Percentiles rank a stretch among this genome's conserved stretches.
These are phyloP conservation scores for Drosophila ustulata DNA, from an alignment of 2,888 invertebrate species.

Conservation along the genomic window DNA sequence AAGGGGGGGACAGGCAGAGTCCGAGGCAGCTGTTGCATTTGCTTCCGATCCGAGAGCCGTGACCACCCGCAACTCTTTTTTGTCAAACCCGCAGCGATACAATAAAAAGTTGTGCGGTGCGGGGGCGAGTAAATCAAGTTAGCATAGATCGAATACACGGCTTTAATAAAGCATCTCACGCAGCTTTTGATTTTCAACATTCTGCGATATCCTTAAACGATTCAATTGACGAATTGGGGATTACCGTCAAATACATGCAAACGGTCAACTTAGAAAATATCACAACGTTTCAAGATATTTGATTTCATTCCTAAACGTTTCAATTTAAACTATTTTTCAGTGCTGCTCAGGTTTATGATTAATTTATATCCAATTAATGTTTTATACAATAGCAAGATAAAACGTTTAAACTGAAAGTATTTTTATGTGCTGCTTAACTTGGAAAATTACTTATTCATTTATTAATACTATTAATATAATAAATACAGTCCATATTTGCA, in stretches of 20 bases:
- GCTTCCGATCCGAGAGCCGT: slow-evolving; percentile 53
- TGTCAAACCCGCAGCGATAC: slow-evolving; percentile 60
- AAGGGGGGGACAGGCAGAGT: background rate
- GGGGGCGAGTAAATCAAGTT: slow-evolving; percentile 19
- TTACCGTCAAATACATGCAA: too few relatives aligned
- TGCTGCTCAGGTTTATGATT: background rate
- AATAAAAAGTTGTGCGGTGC: slow-evolving; percentile 52
- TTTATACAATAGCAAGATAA: too few relatives aligned
- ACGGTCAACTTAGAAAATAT: too few relatives aligned
- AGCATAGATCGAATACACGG: background rate
- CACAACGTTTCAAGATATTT: too few relatives aligned
- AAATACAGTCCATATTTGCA: too few relatives aligned
- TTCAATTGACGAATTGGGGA: background rate
- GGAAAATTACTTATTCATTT: too few relatives aligned
- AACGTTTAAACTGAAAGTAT: too few relatives aligned
- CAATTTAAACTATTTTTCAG: too few relatives aligned
- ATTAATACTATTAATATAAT: too few relatives aligned
- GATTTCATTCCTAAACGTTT: too few relatives aligned
- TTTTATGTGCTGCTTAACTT: too few relatives aligned
- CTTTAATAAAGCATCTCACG: background rate
- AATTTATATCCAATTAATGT: background rate
- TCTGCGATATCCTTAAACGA: background rate
- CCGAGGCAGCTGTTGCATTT: slow-evolving; percentile 38
- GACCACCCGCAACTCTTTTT: slow-evolving; percentile 73
- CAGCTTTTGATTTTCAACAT: background rate